Evolutionary conservation across 2,113 vertebrate genomes (phyloP), one percentile per base, ranked within the genome.

Genomic region (Nyctereutes procyonoides): DNA sequence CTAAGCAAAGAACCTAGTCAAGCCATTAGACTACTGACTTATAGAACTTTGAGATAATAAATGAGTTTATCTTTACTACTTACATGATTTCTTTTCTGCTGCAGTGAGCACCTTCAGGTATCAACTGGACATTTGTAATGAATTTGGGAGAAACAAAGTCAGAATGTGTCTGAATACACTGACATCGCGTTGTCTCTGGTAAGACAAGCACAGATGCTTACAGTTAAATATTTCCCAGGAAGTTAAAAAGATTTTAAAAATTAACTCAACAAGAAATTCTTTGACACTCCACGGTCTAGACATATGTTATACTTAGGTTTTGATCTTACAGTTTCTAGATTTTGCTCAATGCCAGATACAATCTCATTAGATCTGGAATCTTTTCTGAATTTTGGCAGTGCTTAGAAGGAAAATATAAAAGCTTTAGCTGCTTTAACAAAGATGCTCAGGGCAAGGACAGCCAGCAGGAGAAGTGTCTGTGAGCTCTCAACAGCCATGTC

Each of bases 71-170:
- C 30, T 77, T 90, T 86, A 43, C 28, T 84, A 93, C 95, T 96
- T 92, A 97, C 96, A 95, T 93, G 53, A 97, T 51, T 95, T 97
- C 89, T 69, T 93, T 67, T 17, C 60, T 38, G 0, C 62, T 80
- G 32, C 97, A 97, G 22, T 90, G 56, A n/a, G 87, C 43, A 28
- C 90, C 92, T 43, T 74, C 51, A 0, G 51, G 93, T 53, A 95
- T 96, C 76, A 97, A 58, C 28, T 71, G 48, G 8, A 96, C 1
- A 0, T 82, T 94, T 43, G 90, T 60, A 77, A 97, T 77, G 1
- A 48, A 43, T 55, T 76, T 88, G 17, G 38, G 90, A 74, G 80
- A 32, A 90, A 96, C 79, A 28, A 96, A 77, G 4, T 91, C 51
- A 56, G 62, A 82, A 19, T 26, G 1, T 12, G 32, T 92, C 38